These are phyloP conservation scores for Microcaecilia unicolor DNA, from an alignment of 2,797 vertebrate genomes.

Conservation along the genomic window DNA sequence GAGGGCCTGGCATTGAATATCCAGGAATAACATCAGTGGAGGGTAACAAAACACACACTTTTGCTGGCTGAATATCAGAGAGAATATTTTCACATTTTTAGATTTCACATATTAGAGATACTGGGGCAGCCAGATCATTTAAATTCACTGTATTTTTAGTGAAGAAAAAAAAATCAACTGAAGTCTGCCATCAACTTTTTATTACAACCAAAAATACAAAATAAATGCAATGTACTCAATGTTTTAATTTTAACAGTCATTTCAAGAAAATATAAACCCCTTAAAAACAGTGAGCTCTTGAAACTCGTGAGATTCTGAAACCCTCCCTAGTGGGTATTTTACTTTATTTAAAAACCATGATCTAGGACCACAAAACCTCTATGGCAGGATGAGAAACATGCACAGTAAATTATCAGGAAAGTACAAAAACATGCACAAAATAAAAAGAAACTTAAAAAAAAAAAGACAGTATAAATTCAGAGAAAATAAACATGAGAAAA, in stretches of 20 bases:
- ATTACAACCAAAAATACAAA: conserved; percentile 91
- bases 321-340: no score
- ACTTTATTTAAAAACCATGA: no score
- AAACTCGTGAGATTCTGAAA: conserved; percentile 45
- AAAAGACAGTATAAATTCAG: conserved; percentile 63
- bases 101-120: no score
- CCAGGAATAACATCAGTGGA: no score
- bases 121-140: no score
- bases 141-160: neutral
- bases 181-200: conserved; percentile 72
- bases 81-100: no score
- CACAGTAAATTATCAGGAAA: conserved; percentile 20
- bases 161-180: neutral
- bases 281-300: conserved; percentile 59
- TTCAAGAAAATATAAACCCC: no score
- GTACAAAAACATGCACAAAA: conserved; percentile 49
- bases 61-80: no score
- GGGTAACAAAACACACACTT: no score
- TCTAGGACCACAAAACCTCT: conserved; percentile 6
- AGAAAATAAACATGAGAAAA: conserved; percentile 49
- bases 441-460: conserved; percentile 34
- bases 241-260: conserved; percentile 80
- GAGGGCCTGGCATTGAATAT: no score
- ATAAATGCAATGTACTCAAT: conserved; percentile 74
- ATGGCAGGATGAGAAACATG: conserved; percentile 17